A percentile compares a stretch with the other conserved stretches of the same genome.
Evolutionary conservation across 2,797 vertebrate genomes (phyloP).

Genomic region (Muraenolepis orangiensis): DNA sequence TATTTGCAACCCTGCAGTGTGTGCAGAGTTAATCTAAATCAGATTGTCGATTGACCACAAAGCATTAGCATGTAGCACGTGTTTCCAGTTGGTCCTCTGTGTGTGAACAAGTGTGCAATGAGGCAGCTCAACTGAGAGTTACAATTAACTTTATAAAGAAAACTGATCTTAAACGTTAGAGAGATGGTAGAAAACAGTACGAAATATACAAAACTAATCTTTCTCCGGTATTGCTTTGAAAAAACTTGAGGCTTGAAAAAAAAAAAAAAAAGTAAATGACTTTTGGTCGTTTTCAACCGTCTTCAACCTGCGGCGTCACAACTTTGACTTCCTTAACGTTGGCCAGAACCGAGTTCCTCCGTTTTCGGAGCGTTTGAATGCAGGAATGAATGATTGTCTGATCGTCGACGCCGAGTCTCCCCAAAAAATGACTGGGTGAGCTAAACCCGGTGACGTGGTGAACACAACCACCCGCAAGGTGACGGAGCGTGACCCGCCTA

Average conservation of each 20-base stretch:
- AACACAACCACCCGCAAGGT: not conserved
- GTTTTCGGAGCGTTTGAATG: not conserved
- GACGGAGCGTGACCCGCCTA: not conserved
- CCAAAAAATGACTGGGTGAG: not conserved
- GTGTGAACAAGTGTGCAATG: not conserved
- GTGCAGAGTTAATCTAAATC: not conserved
- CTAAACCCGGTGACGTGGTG: not conserved
- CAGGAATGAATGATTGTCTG: not conserved
- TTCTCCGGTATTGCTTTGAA: constrained; percentile 37
- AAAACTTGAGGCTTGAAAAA: constrained; percentile 27
- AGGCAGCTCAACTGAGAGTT: not conserved
- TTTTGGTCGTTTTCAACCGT: too few species aligned
- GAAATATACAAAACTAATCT: constrained; percentile 66
- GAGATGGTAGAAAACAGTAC: constrained; percentile 53
- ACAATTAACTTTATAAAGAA: not conserved
- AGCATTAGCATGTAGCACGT: not conserved
- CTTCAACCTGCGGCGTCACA: not conserved
- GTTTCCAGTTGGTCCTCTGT: not conserved
- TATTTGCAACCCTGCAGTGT: not conserved
- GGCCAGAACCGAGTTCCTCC: not conserved
- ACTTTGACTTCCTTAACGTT: not conserved
- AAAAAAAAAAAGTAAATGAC: constrained; percentile 35
- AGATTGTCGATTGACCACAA: not conserved
- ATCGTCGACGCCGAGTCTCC: not conserved
- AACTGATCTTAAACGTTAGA: not conserved